Evolutionary conservation across 2,888 invertebrate species (phyloP), one percentile per base, ranked within the genome.

Genomic region (Nomada fucata): DNA sequence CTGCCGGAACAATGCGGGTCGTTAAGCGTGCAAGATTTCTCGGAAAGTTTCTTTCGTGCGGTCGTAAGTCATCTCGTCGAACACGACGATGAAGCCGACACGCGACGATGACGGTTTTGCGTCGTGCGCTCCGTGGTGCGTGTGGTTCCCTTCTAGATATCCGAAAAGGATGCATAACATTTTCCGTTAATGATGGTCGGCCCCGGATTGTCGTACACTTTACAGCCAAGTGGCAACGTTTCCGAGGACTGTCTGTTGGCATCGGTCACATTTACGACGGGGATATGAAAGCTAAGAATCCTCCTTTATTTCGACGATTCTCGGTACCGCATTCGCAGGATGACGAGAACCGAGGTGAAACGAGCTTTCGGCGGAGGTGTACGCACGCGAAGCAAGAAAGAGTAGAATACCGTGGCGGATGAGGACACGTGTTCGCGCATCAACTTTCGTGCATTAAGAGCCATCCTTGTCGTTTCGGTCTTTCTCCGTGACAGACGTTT

Each of bases 371-470:
- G 73, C 76, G 74, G 74, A 61, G 81, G 81, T 63, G 70, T 74
- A 76, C 75, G 36, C 26, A 52, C 50, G 67, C 61, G 80, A 82
- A 76, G 73, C 73, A 78, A 80, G 76, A 82, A 76, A 70, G 79
- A 73, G 67, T 64, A 59, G 83, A 83, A 70, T 73, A 90, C 90
- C 90, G 92, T 92, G 91, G 90, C 92, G 88, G 91, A 93, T 92
- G 90, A 91, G 89, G 83, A 91, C 90, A 90, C 92, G 92, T 92
- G 92, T 92, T 87, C 88, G 53, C 83, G 91, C 91, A 92, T 92
- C 84, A 86, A 79, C 87, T 86, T 86, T 84, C 84, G 72, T 84
- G 86, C 83, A 85, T 91, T 89, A 89, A 85, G 78, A 67, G 69
- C 74, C 75, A 80, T 80, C 80, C 60, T 84, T 68, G 76, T 84